Conservation (phyloP, 2,113 vertebrate genomes). For the Melanocharis versteri region DNA sequence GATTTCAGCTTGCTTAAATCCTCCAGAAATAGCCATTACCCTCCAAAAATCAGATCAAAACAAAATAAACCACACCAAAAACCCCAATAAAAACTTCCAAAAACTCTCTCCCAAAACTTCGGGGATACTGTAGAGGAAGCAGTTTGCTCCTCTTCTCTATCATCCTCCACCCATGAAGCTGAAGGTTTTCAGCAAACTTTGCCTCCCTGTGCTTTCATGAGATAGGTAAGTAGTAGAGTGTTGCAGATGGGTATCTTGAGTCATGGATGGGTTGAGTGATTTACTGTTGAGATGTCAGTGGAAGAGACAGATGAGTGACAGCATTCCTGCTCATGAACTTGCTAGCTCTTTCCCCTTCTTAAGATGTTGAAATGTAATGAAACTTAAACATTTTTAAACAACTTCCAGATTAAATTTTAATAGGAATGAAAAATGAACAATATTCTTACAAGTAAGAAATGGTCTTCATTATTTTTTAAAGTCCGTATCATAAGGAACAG, state of each 20-base stretch:
- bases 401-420: slow-evolving; percentile 67
- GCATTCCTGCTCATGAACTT: slow-evolving; percentile 6
- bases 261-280: background rate
- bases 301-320: slow-evolving; percentile 26
- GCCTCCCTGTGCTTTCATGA: background rate
- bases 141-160: background rate
- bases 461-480: slow-evolving; percentile 70
- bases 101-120: background rate
- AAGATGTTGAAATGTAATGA: slow-evolving; percentile 63
- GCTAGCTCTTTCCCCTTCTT: slow-evolving; percentile 13
- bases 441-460: slow-evolving; percentile 55
- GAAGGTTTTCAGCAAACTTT: background rate
- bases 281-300: background rate
- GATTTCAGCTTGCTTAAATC: background rate
- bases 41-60: background rate
- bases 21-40: background rate
- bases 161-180: background rate
- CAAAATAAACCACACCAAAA: background rate
- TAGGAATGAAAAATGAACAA: slow-evolving; percentile 65
- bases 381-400: slow-evolving; percentile 67
- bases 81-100: background rate
- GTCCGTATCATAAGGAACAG: slow-evolving; percentile 55
- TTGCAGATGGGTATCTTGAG: background rate
- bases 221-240: background rate
- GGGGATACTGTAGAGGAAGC: background rate